Evolutionary conservation across 2,888 invertebrate species (phyloP), one percentile per base, ranked within the genome.

Genomic region (Xestia rhomboidea): DNA sequence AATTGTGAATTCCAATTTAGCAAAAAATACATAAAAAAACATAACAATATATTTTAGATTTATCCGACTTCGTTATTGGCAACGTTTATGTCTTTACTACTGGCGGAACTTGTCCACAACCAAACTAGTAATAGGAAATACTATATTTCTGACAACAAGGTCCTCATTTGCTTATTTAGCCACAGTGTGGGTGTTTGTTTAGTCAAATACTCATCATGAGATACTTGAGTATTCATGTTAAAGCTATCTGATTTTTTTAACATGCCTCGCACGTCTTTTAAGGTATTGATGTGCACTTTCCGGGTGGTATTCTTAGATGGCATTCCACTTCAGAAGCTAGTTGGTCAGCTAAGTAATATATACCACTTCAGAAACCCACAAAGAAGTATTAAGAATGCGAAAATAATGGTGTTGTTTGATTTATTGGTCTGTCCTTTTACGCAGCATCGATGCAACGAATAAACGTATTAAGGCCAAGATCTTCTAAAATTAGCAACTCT

Each of bases 121-220:
- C 68, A 77, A 71, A 77, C 70, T 49, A 67, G 73, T 70, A 69
- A 60, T 54, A 84, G 72, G 85, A 84, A 84, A 75, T 84, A 80
- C 81, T 68, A 79, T 82, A 73, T 62, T 76, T 67, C 76, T 77
- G 67, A 64, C 69, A 83, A 84, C 86, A 87, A 85, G 85, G 88
- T 79, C 86, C 18, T 57, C 27, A 15, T 46, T 44, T 63, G 24
- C 75, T 67, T 86, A 81, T 87, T 85, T 57, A 69, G 87, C 8
- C 10, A n/a, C 1, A 18, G n/a, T 41, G 89, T 88, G 57, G 86
- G 85, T 64, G 78, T 68, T 62, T 77, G 66, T 70, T 75, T 57
- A 15, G 27, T 78, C 46, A 38, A 75, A 73, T 74, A 73, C 67
- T 79, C 79, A 76, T 79, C 76, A 51, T 70, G 69, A 41, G 54